phyloP scores from a whole-genome alignment of 2,888 invertebrate genomes.

The Euphydryas editha region DNA sequence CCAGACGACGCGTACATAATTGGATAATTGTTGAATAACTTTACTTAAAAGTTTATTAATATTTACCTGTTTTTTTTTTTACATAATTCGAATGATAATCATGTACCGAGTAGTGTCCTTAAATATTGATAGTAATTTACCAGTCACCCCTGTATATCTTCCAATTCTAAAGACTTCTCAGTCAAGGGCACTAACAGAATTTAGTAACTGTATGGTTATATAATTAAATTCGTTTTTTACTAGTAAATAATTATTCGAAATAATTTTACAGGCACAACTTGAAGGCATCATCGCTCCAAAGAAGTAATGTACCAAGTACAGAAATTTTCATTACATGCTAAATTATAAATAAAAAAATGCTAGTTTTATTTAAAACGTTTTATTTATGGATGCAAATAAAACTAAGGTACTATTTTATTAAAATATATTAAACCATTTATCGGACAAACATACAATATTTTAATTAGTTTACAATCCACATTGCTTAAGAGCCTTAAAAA shows the following conservation, averaged over 20 bases:
- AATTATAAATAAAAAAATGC: background rate
- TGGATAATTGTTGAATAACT: too few species aligned
- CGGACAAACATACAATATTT: slow-evolving; percentile 83
- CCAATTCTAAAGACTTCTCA: too few species aligned
- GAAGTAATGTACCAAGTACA: slow-evolving; percentile 82
- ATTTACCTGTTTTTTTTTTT: too few species aligned
- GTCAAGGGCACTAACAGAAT: background rate
- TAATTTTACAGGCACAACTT: slow-evolving; percentile 89
- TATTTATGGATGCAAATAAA: slow-evolving; percentile 43
- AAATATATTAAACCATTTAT: slow-evolving; percentile 84
- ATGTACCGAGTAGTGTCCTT: too few species aligned
- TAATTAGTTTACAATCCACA: slow-evolving; percentile 82
- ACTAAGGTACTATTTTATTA: slow-evolving; percentile 72
- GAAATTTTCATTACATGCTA: slow-evolving; percentile 18
- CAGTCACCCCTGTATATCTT: too few species aligned
- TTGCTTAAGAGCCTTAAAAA: slow-evolving; percentile 74
- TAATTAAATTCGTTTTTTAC: background rate
- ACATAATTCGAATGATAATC: too few species aligned
- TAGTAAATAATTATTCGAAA: background rate
- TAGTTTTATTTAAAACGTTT: slow-evolving; percentile 2
- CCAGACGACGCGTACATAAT: too few species aligned
- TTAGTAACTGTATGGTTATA: background rate
- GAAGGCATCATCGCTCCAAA: slow-evolving; percentile 98
- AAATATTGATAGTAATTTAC: too few species aligned
- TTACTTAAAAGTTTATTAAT: too few species aligned